Evolutionary conservation across 2,113 vertebrate species (phyloP).

Genomic region (Pitta sordida): DNA sequence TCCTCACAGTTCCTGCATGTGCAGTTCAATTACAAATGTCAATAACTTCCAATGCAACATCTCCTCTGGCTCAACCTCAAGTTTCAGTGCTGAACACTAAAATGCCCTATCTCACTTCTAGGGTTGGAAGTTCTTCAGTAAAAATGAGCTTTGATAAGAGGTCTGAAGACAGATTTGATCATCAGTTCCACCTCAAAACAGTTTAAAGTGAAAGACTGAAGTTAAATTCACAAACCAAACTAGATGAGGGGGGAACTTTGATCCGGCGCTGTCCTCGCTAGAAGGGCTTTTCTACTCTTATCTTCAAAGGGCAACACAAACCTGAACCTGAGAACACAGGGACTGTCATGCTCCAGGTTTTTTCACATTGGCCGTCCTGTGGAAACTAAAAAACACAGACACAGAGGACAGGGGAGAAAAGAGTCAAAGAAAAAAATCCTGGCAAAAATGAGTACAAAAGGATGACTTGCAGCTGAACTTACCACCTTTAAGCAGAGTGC

Average conservation of each 20-base stretch:
- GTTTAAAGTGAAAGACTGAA: not conserved
- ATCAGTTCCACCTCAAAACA: not conserved
- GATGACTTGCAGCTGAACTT: not conserved
- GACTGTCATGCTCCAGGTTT: not conserved
- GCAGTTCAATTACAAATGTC: not conserved
- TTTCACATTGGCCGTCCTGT: rapidly evolving
- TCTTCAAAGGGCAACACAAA: not conserved
- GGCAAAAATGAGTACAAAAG: not conserved
- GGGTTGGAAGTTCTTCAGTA: not conserved
- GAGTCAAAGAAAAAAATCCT: not conserved
- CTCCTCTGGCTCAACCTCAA: not conserved
- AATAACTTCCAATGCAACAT: not conserved
- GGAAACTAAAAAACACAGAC: not conserved
- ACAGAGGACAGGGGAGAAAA: not conserved
- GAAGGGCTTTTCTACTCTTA: not conserved
- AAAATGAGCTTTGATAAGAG: not conserved
- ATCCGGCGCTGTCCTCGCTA: not conserved
- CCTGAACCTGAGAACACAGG: not conserved
- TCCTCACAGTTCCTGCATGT: not conserved
- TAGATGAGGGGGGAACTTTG: not conserved
- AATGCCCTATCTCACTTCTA: not conserved
- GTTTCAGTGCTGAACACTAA: not conserved
- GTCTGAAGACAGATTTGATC: slow-evolving; percentile 29
- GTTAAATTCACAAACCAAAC: not conserved
- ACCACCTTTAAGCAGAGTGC: not conserved